Base-by-base conservation (phyloP, 2,888 invertebrate species). In the Drosophila phalerata region DNA sequence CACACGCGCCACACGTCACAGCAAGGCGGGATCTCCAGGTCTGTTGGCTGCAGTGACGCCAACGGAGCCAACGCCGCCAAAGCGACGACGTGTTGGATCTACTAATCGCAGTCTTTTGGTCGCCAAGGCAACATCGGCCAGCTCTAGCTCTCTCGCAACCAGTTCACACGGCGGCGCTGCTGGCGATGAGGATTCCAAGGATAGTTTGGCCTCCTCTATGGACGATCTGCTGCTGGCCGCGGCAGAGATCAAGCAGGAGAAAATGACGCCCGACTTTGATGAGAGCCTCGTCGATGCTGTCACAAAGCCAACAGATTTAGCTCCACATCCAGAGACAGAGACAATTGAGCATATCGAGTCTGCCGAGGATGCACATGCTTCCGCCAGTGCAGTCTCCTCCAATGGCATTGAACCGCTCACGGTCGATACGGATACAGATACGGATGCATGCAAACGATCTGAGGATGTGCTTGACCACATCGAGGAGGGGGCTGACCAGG, bases 151-250 rank as follows among this genome's bases (percentile, higher is more conserved):
- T 10, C 13, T 80, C 37, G 66, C 73, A 3, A 43, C 76, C 38
- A 61, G 78, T 11, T 77, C 82, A 6, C 74, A 65, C 28, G 30
- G 64, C 30, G 30, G 64, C 17, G 15, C 30, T 11, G 72, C 67
- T 3, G 73, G 64, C 40, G 91, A 92, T 34, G 92, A 92, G 63
- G 92, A 92, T 56, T 91, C 91, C 40, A 92, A 92, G 72, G 92
- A 92, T 43, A 92, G 91, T 19, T 72, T 90, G 71, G 82, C 91
- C 10, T 92, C 92, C n/a, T 88, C 79, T 5, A 88, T 91, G 67
- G 92, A 91, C 42, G 91, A 92, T 13, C 61, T 88, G 45, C 55
- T 89, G 38, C 69, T 89, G 68, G 79, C 88, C 5, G 80, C 81
- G 13, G 80, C 79, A 1, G 88, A 90, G 32, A 88, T 90, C 5